Conservation (phyloP, 2,888 invertebrate species). For the Malthinus flaveolus region DNA sequence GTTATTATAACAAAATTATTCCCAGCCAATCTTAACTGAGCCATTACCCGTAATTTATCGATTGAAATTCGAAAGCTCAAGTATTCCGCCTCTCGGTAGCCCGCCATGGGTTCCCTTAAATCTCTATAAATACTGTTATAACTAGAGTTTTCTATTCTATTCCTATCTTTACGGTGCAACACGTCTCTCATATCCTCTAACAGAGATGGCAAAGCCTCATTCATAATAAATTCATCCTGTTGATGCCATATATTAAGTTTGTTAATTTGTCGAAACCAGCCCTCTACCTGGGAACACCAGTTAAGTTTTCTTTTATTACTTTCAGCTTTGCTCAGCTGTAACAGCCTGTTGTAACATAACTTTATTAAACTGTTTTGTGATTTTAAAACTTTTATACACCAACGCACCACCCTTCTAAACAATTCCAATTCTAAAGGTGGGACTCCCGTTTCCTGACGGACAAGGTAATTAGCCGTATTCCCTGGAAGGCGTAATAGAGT, state of each 20-base stretch:
- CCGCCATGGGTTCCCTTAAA: background rate
- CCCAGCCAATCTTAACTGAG: too few species aligned
- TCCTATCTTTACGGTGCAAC: background rate
- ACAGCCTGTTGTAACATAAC: too few species aligned
- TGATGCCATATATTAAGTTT: background rate
- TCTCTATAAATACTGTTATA: background rate
- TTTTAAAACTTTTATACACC: background rate
- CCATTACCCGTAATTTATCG: too few species aligned
- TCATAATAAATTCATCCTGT: background rate
- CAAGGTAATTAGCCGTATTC: background rate
- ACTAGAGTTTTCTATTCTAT: background rate
- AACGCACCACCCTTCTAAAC: background rate
- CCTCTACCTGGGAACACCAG: background rate
- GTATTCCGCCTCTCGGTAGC: background rate
- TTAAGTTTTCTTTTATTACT: background rate
- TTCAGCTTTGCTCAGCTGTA: too few species aligned
- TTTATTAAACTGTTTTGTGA: too few species aligned
- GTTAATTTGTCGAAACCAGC: background rate
- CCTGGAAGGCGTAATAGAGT: background rate
- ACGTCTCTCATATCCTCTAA: background rate
- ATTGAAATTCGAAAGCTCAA: too few species aligned
- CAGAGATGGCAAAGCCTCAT: background rate
- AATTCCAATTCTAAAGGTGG: background rate
- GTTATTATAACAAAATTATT: too few species aligned
- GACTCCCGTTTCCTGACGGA: background rate